Base-by-base conservation (phyloP, 2,888 invertebrate genomes). In the Silvanus unidentatus region DNA sequence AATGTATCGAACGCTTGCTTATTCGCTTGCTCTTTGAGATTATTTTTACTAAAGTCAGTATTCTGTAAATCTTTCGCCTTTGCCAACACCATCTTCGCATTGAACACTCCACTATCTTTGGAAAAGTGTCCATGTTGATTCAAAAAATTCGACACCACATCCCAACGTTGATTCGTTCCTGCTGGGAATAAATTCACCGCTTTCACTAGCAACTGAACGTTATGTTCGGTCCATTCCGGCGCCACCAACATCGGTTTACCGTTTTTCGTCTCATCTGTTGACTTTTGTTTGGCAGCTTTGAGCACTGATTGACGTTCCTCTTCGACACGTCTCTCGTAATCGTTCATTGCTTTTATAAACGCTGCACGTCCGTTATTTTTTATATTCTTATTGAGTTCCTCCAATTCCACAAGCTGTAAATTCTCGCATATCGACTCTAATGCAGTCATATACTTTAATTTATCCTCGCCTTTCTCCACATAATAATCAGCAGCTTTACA, bases 151-250 rank as follows among this genome's bases (percentile, higher is more conserved):
- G 97, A 91, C 2, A 99, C 93, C 0, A 96, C 93, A 48, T 66
- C 66, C 77, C 77, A 84, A 61, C 94, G 79, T 65, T 93, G 89
- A 63, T 86, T 88, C 0, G 98, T 99, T 11, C 94, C 99, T 4
- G 97, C 96, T 0, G 99, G 99, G 69, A 97, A 99, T 2, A 98
- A 72, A 73, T 98, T 98, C 0, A 98, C 96, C 13, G 95, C 96
- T 72, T 99, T 99, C 42, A 98, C 94, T 2, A 99, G 77, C 37
- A 93, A 74, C 64, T 93, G 91, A 13, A 93, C 77, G 68, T 94
- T 91, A 48, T 88, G 88, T 40, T 82, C 81, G 10, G 79, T 79
- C 99, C 99, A 99, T 45, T 77, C 79, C 9, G 79, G 75, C 0
- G 77, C 74, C 2, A 73, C 70, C 57, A 74, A 76, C 10, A 75